A percentile compares a stretch with the other conserved stretches of the same genome.
phyloP scores from a whole-genome alignment of 1,140 invertebrate genomes.

The Pseudomyrmex sp. region DNA sequence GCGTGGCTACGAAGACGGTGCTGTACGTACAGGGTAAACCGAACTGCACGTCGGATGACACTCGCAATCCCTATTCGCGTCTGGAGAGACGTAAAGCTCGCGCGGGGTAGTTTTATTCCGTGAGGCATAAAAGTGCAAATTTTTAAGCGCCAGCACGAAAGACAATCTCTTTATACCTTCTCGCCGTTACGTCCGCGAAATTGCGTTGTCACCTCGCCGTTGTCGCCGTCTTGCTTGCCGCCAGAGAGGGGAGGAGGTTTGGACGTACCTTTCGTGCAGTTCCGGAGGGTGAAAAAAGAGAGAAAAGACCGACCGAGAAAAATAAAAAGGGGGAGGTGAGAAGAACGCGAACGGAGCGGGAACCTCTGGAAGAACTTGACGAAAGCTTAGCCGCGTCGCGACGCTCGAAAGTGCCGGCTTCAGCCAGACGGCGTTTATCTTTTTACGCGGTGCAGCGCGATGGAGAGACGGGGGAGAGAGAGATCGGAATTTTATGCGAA shows the following conservation, averaged over 20 bases:
- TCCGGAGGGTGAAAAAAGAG: constrained; percentile 11
- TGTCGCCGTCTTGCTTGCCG: neutral
- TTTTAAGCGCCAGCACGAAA: constrained; percentile 67
- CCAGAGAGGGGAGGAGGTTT: neutral
- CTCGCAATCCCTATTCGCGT: constrained; percentile 19
- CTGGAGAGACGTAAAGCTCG: constrained; percentile 46
- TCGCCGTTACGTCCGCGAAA: constrained; percentile 68
- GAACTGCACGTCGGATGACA: constrained; percentile 12
- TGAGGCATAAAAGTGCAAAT: constrained; percentile 67
- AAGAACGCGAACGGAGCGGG: neutral
- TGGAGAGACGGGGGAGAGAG: neutral
- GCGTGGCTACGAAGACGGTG: neutral
- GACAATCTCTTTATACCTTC: constrained; percentile 72
- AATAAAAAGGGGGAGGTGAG: constrained; percentile 23
- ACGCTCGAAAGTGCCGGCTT: constrained; percentile 49
- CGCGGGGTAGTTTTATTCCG: constrained; percentile 43
- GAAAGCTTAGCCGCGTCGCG: constrained; percentile 47
- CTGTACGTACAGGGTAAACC: neutral
- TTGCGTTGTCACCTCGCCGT: constrained; percentile 69
- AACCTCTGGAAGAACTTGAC: constrained; percentile 51
- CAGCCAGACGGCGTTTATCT: constrained; percentile 62
- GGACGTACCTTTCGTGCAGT: neutral
- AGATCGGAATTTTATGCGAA: constrained; percentile 49
- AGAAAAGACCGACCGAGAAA: neutral
- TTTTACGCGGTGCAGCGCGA: constrained; percentile 24